A percentile compares a stretch with the other conserved stretches of the same genome.
Conservation (phyloP, 2,113 vertebrate species). For the Cryptotis parvus region DNA sequence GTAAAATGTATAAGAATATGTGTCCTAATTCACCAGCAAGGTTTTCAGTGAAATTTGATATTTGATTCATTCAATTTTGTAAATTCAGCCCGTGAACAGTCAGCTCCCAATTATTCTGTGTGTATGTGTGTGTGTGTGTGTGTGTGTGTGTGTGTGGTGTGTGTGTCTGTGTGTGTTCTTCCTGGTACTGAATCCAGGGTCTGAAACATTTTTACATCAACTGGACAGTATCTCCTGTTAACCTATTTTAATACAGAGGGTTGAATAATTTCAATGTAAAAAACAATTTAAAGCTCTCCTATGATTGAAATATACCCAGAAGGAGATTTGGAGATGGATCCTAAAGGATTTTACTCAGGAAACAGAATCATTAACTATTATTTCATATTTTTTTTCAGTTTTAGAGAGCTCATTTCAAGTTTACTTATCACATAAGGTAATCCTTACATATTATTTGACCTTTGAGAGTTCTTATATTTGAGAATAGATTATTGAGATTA, state of each 20-base stretch:
- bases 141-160: too few relatives aligned
- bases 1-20: background rate
- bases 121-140: too few relatives aligned
- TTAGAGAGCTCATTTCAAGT: background rate
- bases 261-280: background rate
- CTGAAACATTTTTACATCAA: too few relatives aligned
- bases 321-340: background rate
- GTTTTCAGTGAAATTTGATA: background rate
- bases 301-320: background rate
- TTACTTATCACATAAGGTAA: background rate
- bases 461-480: background rate
- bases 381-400: background rate
- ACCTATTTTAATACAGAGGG: background rate
- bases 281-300: background rate
- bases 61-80: conserved; percentile 8
- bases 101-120: background rate
- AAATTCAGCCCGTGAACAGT: too few relatives aligned
- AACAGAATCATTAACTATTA: background rate
- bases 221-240: background rate
- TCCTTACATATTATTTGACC: conserved; percentile 2
- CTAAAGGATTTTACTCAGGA: background rate
- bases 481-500: background rate
- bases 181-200: too few relatives aligned
- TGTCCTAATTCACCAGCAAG: background rate
- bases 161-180: too few relatives aligned